phyloP scores from a whole-genome alignment of 1,140 invertebrate species.

The Cotesia vestalis region DNA sequence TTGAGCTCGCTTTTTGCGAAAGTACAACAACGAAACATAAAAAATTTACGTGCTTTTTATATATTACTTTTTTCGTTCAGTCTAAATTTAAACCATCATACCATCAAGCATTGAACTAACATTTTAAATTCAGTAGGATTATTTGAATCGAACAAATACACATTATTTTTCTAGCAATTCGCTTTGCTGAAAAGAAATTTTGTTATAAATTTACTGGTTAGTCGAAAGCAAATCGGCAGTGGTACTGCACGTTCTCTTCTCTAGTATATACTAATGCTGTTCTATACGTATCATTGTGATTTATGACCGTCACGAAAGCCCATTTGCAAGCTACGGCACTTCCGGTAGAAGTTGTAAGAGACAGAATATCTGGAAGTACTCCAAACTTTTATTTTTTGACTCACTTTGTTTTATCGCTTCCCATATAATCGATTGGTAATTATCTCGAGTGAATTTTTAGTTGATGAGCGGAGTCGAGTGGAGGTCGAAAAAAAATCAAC shows the following conservation, averaged over 20 bases:
- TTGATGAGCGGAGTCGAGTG: not conserved
- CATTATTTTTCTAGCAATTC: no score
- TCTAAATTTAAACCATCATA: no score
- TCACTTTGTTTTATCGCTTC: not conserved
- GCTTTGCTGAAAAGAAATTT: no score
- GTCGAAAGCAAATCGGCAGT: not conserved
- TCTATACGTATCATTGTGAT: constrained; percentile 11
- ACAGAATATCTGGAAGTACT: not conserved
- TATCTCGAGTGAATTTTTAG: constrained; percentile 9
- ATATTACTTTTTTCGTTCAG: no score
- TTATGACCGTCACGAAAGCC: constrained; percentile 27
- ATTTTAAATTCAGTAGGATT: no score
- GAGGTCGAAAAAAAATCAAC: not conserved
- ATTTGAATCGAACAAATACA: no score
- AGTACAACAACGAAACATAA: no score
- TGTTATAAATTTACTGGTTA: no score
- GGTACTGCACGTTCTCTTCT: no score
- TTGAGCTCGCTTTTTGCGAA: no score
- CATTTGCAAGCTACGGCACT: constrained; percentile 26
- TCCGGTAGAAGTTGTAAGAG: not conserved
- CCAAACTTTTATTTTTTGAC: constrained; percentile 14
- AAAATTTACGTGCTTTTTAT: no score
- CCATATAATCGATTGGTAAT: not conserved
- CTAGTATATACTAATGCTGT: not conserved
- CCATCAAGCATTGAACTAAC: no score